Percentiles rank a stretch among this genome's conserved stretches.
Evolutionary conservation across 2,113 vertebrate species (phyloP).

Genomic region (Lampris megalopsis): DNA sequence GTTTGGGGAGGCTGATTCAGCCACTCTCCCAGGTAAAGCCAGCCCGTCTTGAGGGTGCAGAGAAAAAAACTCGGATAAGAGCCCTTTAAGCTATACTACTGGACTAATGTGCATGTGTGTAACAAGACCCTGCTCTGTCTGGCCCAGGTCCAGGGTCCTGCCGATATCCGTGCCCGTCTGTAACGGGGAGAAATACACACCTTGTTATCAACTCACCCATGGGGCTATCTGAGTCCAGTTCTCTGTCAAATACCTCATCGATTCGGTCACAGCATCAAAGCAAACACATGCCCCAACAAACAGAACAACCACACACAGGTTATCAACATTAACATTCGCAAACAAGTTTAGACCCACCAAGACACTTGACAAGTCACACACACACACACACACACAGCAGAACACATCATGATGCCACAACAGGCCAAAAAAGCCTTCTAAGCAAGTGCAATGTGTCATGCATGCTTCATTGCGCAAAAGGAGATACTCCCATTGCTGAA

Average conservation of each 20-base stretch:
- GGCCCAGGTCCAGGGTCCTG: slow-evolving; percentile 13
- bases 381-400: background rate
- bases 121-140: slow-evolving; percentile 19
- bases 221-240: slow-evolving; percentile 28
- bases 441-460: slow-evolving; percentile 22
- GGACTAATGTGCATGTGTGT: slow-evolving; percentile 4
- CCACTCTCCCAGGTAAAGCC: no score
- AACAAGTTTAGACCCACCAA: slow-evolving; percentile 1
- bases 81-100: no score
- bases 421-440: slow-evolving; percentile 1
- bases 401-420: background rate
- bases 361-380: slow-evolving; percentile 3
- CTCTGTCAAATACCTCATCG: slow-evolving; percentile 13
- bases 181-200: slow-evolving; percentile 30
- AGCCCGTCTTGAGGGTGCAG: no score
- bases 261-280: background rate
- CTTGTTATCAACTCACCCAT: slow-evolving; percentile 23
- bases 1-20: no score
- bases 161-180: slow-evolving; percentile 36
- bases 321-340: background rate
- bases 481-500: slow-evolving; percentile 22
- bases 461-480: slow-evolving; percentile 29
- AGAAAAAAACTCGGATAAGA: no score
- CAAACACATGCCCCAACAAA: background rate
- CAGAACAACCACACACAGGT: background rate